Conservation (phyloP, 2,888 invertebrate genomes). For the Tinea pellionella region DNA sequence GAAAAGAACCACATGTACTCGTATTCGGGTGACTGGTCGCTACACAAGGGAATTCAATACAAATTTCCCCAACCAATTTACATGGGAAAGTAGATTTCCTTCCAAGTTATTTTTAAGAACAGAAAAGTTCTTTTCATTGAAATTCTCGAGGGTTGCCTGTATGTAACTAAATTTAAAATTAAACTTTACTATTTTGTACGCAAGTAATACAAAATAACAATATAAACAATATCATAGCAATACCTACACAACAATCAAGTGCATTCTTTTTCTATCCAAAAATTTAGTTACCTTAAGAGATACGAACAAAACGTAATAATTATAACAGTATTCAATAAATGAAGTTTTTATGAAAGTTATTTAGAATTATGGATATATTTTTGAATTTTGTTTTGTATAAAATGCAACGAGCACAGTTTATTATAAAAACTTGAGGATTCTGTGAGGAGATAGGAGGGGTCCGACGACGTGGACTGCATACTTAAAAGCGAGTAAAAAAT, state of each 20-base stretch:
- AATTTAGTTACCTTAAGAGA: no score
- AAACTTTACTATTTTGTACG: background rate
- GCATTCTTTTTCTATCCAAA: no score
- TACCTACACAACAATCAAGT: no score
- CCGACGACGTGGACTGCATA: conserved; percentile 43
- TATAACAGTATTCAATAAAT: no score
- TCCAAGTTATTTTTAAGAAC: conserved; percentile 30
- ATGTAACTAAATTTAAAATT: conserved; percentile 13
- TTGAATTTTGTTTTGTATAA: conserved; percentile 25
- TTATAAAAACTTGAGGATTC: conserved; percentile 19
- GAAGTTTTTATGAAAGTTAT: background rate
- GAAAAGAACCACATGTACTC: conserved; percentile 7
- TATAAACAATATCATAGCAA: no score
- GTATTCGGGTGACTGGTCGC: conserved; percentile 17
- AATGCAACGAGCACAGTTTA: conserved; percentile 45
- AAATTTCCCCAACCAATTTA: conserved; percentile 40
- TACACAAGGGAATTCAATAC: conserved; percentile 31
- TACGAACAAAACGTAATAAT: no score
- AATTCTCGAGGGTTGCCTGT: conserved; percentile 3
- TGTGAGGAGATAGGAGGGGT: conserved; percentile 24
- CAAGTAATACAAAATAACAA: background rate
- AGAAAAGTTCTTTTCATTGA: conserved; percentile 22
- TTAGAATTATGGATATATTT: background rate
- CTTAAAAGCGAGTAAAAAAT: conserved; percentile 45
- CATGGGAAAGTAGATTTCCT: conserved; percentile 25